Base-by-base conservation (phyloP, 23 tunicate genomes). In the Halocynthia roretzi region DNA sequence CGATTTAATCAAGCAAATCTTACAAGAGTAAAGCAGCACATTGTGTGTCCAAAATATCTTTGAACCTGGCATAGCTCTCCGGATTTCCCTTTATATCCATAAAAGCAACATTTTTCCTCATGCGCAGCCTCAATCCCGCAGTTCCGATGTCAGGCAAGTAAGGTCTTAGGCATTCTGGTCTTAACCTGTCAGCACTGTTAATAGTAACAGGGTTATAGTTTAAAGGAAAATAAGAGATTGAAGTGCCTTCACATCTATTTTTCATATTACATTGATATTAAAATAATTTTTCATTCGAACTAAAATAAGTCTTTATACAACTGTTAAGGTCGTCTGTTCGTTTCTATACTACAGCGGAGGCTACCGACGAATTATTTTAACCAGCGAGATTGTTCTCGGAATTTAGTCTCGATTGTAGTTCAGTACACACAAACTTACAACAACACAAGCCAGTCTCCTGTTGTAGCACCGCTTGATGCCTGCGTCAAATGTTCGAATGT, bases 401-500 rank as follows among this genome's bases (percentile, higher is more conserved):
- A 31, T 31, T 31, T 4, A 31, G 44, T 1, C 44, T 31, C 44
- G 1, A 31, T 31, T 31, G 44, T 31, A 31, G 44, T 31, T 31
- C 44, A 4, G 44, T 31, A 31, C 44, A 31, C 4, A 4, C 44
- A 4, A 31, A 86, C 98, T 92, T 75, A 92, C 98, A 92, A 92
- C 85, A 92, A 76, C 50, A 92, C 80, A 8, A 92, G 60, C 98
- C 98, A 92, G 63, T 92, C 98, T 9, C 98, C 98, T 19, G 98
- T 92, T 20, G 98, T 92, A 10, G 92, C 83, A 61, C 98, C 98
- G 54, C 87, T 92, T 15, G 92, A 86, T 6, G 98, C 74, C 53
- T 92, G 98, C 7, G 98, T 92, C 8, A 92, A 65, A 82, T 92
- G 98, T 77, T 92, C 98, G 69, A 92, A 92, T 31, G 98, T 92